These are phyloP conservation scores for Platyscapa corneri DNA, from an alignment of 1,140 invertebrate species.

Conservation along the genomic window DNA sequence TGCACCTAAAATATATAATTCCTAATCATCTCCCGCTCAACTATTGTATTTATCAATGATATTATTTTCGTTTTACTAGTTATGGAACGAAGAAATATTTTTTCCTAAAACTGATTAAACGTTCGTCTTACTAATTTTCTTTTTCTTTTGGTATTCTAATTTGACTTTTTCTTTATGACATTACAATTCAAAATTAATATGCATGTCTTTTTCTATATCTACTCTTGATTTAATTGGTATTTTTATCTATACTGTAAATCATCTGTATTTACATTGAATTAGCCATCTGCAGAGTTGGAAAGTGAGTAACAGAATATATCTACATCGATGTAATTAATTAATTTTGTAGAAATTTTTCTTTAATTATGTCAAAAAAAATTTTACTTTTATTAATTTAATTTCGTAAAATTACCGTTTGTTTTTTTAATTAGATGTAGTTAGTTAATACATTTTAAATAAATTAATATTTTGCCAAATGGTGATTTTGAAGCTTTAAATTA, in stretches of 20 bases:
- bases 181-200: not conserved
- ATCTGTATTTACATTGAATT: not conserved
- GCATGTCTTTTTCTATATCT: constrained; percentile 28
- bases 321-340: constrained; percentile 7
- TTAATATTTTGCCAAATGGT: not conserved
- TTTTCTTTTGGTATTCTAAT: not conserved
- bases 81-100: not conserved
- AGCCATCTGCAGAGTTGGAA: constrained; percentile 41
- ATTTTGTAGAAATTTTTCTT: constrained; percentile 17
- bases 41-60: constrained; percentile 35
- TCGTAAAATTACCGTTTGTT: not conserved
- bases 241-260: not conserved
- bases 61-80: not conserved
- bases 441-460: not conserved
- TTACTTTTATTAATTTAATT: too few relatives aligned
- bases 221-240: not conserved
- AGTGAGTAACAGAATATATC: constrained; percentile 50
- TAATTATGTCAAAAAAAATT: not conserved
- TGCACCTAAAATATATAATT: constrained; percentile 42
- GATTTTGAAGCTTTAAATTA: not conserved
- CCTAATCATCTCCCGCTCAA: constrained; percentile 42
- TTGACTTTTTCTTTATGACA: not conserved
- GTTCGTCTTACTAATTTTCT: not conserved
- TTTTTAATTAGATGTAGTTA: constrained; percentile 18
- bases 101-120: not conserved